phyloP scores from a whole-genome alignment of 1,140 invertebrate genomes.

The Temnothorax nylanderi region DNA sequence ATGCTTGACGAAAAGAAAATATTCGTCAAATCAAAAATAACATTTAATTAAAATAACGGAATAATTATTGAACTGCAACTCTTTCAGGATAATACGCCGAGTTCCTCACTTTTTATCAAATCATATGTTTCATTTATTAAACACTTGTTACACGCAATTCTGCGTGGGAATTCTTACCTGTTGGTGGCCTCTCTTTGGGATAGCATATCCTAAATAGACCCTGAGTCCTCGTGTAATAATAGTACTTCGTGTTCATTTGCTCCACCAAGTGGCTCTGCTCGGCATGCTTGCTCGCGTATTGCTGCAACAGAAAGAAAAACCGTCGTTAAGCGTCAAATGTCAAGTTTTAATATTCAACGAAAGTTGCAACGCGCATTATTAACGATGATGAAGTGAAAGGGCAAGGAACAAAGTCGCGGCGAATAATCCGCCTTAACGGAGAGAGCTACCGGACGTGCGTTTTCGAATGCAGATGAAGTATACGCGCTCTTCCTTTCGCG shows the following conservation, averaged over 20 bases:
- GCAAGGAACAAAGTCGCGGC: constrained; percentile 40
- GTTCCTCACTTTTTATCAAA: no score
- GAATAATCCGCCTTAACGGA: constrained; percentile 34
- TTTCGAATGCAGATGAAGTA: constrained; percentile 55
- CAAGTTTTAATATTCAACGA: constrained; percentile 18
- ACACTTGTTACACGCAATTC: not conserved
- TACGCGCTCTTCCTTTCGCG: constrained; percentile 42
- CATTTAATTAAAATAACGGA: not conserved
- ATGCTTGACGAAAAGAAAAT: not conserved
- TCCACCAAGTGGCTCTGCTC: constrained; percentile 91
- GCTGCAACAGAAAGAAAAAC: constrained; percentile 87
- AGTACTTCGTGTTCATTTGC: constrained; percentile 93
- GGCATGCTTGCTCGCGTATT: constrained; percentile 89
- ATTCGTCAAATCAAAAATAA: not conserved
- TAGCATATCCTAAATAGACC: constrained; percentile 97
- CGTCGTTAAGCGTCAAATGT: not conserved
- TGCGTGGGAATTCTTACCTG: constrained; percentile 87
- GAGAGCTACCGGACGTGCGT: constrained; percentile 45
- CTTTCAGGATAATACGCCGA: not conserved
- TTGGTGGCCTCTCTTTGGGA: constrained; percentile 94
- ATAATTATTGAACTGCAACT: not conserved
- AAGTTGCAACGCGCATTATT: constrained; percentile 5
- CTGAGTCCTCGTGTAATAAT: constrained; percentile 94
- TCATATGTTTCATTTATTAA: no score
- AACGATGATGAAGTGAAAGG: constrained; percentile 48